Conservation (phyloP, 2,888 invertebrate genomes). For the Dasypogon diadema region DNA sequence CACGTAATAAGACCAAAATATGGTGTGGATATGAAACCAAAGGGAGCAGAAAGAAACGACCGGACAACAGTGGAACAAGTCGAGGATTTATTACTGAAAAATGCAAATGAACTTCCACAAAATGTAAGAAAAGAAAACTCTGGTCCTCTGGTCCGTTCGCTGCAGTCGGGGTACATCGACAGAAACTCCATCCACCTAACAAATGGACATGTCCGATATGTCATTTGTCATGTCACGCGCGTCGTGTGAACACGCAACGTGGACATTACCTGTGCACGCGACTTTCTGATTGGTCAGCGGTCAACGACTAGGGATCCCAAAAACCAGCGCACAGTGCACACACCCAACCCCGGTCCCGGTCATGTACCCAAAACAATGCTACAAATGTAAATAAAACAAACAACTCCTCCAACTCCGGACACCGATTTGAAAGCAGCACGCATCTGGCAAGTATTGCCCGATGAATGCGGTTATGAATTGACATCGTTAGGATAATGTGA, state of each 20-base stretch:
- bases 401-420: not conserved
- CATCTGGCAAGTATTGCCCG: constrained; percentile 22
- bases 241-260: constrained; percentile 47
- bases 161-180: constrained; percentile 4
- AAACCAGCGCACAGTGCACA: not conserved
- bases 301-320: not conserved
- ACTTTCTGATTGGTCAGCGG: constrained; percentile 42
- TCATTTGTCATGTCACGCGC: constrained; percentile 50
- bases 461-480: constrained; percentile 14
- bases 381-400: not conserved
- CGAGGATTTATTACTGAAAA: constrained; percentile 40
- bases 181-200: not conserved
- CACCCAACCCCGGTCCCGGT: not conserved
- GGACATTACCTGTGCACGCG: constrained; percentile 42
- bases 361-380: not conserved
- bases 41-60: not conserved
- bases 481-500: constrained; percentile 17
- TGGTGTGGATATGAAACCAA: not conserved
- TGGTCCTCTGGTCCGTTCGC: not conserved
- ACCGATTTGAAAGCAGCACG: constrained; percentile 6
- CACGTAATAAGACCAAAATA: constrained; percentile 15
- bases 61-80: not conserved
- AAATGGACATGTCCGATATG: constrained; percentile 42
- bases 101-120: constrained; percentile 40
- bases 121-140: not conserved